Evolutionary conservation across 53 echinoderm and acorn worm genomes (phyloP).

Genomic region (Apostichopus leukothele): DNA sequence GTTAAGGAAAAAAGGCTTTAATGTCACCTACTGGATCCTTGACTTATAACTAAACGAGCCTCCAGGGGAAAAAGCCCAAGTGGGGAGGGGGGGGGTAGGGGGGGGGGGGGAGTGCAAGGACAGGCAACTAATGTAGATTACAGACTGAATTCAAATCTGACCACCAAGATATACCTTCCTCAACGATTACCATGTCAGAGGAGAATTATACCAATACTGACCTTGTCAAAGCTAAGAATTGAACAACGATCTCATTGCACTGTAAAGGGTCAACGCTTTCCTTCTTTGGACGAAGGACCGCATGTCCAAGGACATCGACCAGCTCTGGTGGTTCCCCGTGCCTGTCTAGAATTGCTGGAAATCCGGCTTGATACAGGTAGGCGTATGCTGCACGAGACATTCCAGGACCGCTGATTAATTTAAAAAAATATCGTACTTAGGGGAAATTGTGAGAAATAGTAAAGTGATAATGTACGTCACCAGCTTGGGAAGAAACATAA

Average conservation of each 20-base stretch:
- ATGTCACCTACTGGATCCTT: too few relatives aligned
- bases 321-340: conserved; percentile 87
- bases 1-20: too few relatives aligned
- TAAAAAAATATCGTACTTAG: too few relatives aligned
- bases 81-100: too few relatives aligned
- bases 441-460: too few relatives aligned
- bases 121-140: too few relatives aligned
- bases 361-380: conserved; percentile 85
- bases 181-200: too few relatives aligned
- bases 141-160: too few relatives aligned
- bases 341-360: conserved; percentile 68
- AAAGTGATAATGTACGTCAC: background rate
- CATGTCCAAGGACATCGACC: conserved; percentile 69
- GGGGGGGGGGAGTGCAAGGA: too few relatives aligned
- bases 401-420: conserved; percentile 45
- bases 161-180: too few relatives aligned
- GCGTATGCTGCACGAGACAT: conserved; percentile 85
- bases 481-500: background rate
- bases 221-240: conserved; percentile 87
- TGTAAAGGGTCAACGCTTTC: conserved; percentile 77
- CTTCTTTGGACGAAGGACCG: conserved; percentile 60
- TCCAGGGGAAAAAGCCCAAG: too few relatives aligned
- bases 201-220: conserved; percentile 5
- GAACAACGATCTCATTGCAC: conserved; percentile 85
- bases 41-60: too few relatives aligned